Evolutionary conservation across 2,113 vertebrate genomes (phyloP).

Genomic region (Syrmaticus mikado): DNA sequence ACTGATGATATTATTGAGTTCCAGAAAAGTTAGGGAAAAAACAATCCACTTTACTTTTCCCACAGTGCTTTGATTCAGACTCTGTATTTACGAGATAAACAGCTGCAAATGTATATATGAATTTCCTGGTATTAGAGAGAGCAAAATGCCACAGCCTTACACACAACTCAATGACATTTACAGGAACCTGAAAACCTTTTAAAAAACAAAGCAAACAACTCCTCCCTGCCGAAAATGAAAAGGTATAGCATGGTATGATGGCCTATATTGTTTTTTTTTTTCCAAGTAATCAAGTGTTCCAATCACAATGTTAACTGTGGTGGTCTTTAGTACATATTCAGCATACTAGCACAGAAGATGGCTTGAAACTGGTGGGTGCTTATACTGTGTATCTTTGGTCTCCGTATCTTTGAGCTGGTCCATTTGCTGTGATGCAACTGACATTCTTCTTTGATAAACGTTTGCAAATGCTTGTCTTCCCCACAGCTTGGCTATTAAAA

Average conservation of each 20-base stretch:
- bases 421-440: neutral
- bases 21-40: conserved; percentile 31
- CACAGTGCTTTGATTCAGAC: neutral
- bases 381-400: neutral
- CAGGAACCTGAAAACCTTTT: neutral
- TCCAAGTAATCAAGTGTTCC: neutral
- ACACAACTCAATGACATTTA: conserved; percentile 5
- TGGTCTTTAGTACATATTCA: neutral
- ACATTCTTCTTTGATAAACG: neutral
- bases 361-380: neutral
- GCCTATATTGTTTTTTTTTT: neutral
- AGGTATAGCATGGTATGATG: neutral
- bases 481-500: neutral
- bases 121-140: conserved; percentile 48
- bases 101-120: neutral
- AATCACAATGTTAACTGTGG: neutral
- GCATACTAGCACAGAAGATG: neutral
- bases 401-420: neutral
- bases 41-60: neutral
- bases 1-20: conserved; percentile 8
- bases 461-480: neutral
- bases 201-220: neutral
- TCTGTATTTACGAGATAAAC: conserved; percentile 41
- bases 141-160: conserved; percentile 42
- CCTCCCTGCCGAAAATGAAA: neutral